Base-by-base conservation (phyloP, 2,113 vertebrate genomes). In the Ciconia boyciana region DNA sequence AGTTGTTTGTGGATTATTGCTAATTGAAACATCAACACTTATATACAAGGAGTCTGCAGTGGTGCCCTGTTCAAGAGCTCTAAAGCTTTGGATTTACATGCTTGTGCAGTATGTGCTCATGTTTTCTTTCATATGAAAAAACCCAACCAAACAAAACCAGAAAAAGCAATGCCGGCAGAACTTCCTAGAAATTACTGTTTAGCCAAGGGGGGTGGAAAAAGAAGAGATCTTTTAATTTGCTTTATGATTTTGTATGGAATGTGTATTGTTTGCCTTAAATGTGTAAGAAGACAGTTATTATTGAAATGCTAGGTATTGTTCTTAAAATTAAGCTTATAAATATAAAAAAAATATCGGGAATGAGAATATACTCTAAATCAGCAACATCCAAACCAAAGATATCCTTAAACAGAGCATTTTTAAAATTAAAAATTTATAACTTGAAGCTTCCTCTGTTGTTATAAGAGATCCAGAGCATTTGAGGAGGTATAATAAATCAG, bases 11-110 rank as follows among this genome's bases (percentile, higher is more conserved):
- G 87, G 55, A 92, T 97, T 97, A 94, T 75, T 94, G 82, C 61
- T 97, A 95, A 93, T 60, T 97, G 93, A 96, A 96, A 95, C 32
- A 90, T 92, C 83, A 95, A 64, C 68, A 68, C 69, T 95, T 55
- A 19, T 0, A 36, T 92, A 79, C 28, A 89, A 96, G 52, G 14
- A 83, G 49, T 43, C 48, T 88, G 43, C 39, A 86, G 72, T 72
- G 29, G 29, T 96, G 31, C 11, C 28, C 29, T 32, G 71, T 78
- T 79, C 31, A 94, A 82, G 55, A 74, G 28, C 21, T 87, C 55
- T 78, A 87, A 72, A 92, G 29, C 18, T 79, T 91, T 60, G 39
- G 70, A 93, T 96, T 94, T 93, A 71, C 26, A 52, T 66, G n/a
- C 10, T 28, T 60, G n/a, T 75, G 20, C 41, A 81, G 68, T 82